Percentiles rank a stretch among this genome's conserved stretches.
Evolutionary conservation across 2,113 vertebrate genomes (phyloP).

Genomic region (Aptenodytes forsteri): DNA sequence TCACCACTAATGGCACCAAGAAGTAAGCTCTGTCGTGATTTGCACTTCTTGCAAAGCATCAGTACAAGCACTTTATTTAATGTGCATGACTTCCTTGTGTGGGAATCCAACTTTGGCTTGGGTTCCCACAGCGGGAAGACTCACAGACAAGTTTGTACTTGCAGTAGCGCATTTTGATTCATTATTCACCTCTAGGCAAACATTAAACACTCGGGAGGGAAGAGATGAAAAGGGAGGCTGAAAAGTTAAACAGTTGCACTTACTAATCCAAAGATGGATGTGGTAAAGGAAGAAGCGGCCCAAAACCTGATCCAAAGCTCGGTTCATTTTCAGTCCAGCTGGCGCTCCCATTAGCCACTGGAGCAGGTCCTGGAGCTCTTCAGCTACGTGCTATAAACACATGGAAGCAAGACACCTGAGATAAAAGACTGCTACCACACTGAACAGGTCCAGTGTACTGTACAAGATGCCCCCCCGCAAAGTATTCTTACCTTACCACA

Average conservation of each 20-base stretch:
- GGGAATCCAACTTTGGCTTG: slow-evolving; percentile 24
- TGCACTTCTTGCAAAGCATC: neutral
- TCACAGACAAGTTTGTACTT: slow-evolving; percentile 10
- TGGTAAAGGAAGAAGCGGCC: slow-evolving; percentile 98
- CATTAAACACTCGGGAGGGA: neutral
- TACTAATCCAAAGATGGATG: slow-evolving; percentile 98
- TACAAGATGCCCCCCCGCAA: accelerated
- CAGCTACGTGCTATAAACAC: slow-evolving; percentile 81
- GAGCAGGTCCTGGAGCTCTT: slow-evolving; percentile 89
- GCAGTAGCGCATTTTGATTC: slow-evolving; percentile 11
- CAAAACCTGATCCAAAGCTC: slow-evolving; percentile 92
- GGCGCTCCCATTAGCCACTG: slow-evolving; percentile 99
- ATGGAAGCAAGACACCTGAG: neutral
- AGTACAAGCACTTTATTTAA: neutral
- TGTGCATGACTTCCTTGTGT: neutral
- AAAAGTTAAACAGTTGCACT: slow-evolving; percentile 67
- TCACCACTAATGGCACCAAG: neutral
- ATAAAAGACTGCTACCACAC: neutral
- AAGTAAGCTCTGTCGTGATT: neutral
- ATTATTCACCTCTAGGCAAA: slow-evolving; percentile 17
- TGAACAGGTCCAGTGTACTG: neutral
- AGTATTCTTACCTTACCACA: neutral
- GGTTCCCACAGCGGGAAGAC: slow-evolving; percentile 29
- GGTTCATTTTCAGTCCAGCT: slow-evolving; percentile 97
- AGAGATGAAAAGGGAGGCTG: neutral